These are phyloP conservation scores for Melanotaenia duboulayi DNA, from an alignment of 2,113 vertebrate genomes.

Conservation along the genomic window DNA sequence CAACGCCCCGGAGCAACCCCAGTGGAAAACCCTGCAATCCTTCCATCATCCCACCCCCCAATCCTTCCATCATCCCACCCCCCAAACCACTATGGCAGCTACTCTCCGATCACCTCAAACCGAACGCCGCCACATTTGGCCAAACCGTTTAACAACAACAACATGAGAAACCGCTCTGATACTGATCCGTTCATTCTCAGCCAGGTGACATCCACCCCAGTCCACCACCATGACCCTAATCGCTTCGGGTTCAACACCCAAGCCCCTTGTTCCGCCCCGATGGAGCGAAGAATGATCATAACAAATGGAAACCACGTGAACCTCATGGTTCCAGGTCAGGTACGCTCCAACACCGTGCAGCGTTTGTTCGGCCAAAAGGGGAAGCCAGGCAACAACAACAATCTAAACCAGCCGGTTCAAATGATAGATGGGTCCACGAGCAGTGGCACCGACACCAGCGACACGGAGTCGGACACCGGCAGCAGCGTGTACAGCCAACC, in stretches of 20 bases:
- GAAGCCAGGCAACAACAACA: slow-evolving; percentile 52
- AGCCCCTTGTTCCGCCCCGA: slow-evolving; percentile 67
- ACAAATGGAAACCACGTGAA: slow-evolving; percentile 81
- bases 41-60: slow-evolving; percentile 15
- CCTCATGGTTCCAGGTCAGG: slow-evolving; percentile 63
- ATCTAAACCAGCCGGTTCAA: slow-evolving; percentile 82
- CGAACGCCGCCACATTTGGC: slow-evolving; percentile 63
- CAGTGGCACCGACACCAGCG: slow-evolving; percentile 90
- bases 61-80: slow-evolving; percentile 31
- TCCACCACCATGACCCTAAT: slow-evolving; percentile 47
- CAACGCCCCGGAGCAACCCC: slow-evolving; percentile 47
- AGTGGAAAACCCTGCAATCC: slow-evolving; percentile 16
- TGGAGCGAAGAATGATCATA: slow-evolving; percentile 73
- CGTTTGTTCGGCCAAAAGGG: slow-evolving; percentile 67
- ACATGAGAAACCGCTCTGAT: slow-evolving; percentile 86
- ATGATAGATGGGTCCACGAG: slow-evolving; percentile 90
- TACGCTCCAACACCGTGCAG: slow-evolving; percentile 75
- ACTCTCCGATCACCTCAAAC: slow-evolving; percentile 78
- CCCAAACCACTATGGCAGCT: slow-evolving; percentile 66
- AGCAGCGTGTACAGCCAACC: slow-evolving; percentile 81
- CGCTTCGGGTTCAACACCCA: slow-evolving; percentile 42
- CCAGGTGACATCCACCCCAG: slow-evolving; percentile 82
- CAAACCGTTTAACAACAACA: slow-evolving; percentile 74
- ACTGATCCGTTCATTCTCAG: slow-evolving; percentile 92
- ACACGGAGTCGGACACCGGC: slow-evolving; percentile 87